Evolutionary conservation across 1,140 invertebrate genomes (phyloP).

Genomic region (Drosophila watanabei): DNA sequence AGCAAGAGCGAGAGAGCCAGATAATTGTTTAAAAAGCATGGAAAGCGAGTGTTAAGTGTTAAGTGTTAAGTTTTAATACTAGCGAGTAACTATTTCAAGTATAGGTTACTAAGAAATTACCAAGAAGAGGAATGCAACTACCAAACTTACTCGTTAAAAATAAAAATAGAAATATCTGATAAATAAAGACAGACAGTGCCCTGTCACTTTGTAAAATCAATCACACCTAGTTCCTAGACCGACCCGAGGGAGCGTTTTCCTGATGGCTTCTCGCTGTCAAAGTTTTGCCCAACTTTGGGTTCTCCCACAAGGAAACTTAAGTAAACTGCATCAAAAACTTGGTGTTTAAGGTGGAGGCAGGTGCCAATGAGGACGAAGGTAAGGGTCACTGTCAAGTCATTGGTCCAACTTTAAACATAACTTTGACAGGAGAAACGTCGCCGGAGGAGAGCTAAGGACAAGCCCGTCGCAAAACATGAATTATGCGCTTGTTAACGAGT

Average conservation of each 20-base stretch:
- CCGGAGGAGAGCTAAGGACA: constrained; percentile 2
- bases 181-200: too few species aligned
- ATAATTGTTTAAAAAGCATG: too few species aligned
- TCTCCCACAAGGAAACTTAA: constrained; percentile 60
- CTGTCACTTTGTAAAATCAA: constrained; percentile 1
- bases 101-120: too few species aligned
- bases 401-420: constrained; percentile 37
- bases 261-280: constrained; percentile 30
- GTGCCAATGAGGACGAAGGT: constrained; percentile 2
- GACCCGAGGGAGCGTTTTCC: constrained; percentile 3
- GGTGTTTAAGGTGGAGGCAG: constrained; percentile 33
- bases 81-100: too few species aligned
- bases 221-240: background rate
- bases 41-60: too few species aligned
- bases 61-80: too few species aligned
- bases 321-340: constrained; percentile 72
- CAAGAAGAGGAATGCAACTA: too few species aligned
- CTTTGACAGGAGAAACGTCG: constrained; percentile 30
- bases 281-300: constrained; percentile 30
- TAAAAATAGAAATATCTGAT: too few species aligned
- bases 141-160: too few species aligned
- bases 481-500: constrained; percentile 62
- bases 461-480: constrained; percentile 60
- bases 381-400: constrained; percentile 11
- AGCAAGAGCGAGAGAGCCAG: too few species aligned